A percentile compares a stretch with the other conserved stretches of the same genome.
These are phyloP conservation scores for Champsocephalus gunnari DNA, from an alignment of 2,797 vertebrate genomes.

Conservation along the genomic window DNA sequence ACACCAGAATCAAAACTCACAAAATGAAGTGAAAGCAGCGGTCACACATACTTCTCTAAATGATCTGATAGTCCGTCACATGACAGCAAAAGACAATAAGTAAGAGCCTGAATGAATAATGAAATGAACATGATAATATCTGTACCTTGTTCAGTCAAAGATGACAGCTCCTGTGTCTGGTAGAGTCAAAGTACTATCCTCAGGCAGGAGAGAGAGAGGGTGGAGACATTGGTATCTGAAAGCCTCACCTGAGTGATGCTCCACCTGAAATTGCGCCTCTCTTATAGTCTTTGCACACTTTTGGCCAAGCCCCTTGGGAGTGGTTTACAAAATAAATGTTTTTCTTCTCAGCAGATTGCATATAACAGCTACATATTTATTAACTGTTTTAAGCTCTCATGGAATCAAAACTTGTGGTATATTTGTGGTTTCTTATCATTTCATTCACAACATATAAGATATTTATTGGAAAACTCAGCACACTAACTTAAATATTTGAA, in stretches of 20 bases:
- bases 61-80: not conserved
- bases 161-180: not conserved
- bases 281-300: conserved; percentile 54
- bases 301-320: conserved; percentile 60
- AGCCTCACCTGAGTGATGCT: conserved; percentile 67
- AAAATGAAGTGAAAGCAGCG: conserved; percentile 56
- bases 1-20: conserved; percentile 22
- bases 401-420: conserved; percentile 19
- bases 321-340: conserved; percentile 28
- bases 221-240: conserved; percentile 36
- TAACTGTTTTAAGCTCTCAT: not conserved
- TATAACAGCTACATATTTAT: not conserved
- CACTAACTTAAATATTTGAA: not conserved
- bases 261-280: conserved; percentile 42
- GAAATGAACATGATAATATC: not conserved
- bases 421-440: conserved; percentile 51
- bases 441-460: not conserved
- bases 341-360: not conserved
- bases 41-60: conserved; percentile 28
- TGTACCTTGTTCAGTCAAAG: conserved; percentile 57
- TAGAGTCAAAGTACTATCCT: conserved; percentile 44
- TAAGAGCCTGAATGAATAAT: conserved; percentile 2
- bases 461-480: not conserved
- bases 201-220: conserved; percentile 24
- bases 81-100: conserved; percentile 3